These are phyloP conservation scores for Lepidothrix coronata DNA, from an alignment of 2,113 vertebrate species.

Conservation along the genomic window DNA sequence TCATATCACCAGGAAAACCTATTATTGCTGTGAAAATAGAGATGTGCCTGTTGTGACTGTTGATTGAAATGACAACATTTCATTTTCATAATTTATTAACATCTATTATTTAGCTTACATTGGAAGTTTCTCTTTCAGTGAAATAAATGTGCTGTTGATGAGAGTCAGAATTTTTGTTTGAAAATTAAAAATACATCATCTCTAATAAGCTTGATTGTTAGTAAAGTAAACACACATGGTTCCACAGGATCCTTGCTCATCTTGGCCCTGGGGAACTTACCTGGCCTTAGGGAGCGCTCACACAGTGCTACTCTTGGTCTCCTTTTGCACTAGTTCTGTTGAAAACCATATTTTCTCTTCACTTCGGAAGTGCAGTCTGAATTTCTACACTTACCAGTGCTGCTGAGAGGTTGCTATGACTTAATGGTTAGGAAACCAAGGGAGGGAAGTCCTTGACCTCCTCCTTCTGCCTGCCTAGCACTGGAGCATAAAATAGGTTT, in stretches of 20 bases:
- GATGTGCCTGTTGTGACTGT: not conserved
- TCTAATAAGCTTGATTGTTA: not conserved
- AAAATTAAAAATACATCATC: fast-evolving
- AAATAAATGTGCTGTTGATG: not conserved
- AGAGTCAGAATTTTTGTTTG: not conserved
- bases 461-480: not conserved
- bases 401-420: not conserved
- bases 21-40: slow-evolving; percentile 10
- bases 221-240: not conserved
- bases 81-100: not conserved
- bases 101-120: not conserved
- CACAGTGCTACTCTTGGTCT: not conserved
- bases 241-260: not conserved
- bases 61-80: not conserved
- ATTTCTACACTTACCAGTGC: not conserved
- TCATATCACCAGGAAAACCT: not conserved
- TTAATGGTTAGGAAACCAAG: not conserved
- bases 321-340: not conserved
- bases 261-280: not conserved
- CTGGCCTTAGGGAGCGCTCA: not conserved
- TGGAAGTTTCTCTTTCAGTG: not conserved
- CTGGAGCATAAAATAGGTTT: not conserved
- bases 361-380: not conserved
- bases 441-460: not conserved
- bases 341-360: not conserved